These are phyloP conservation scores for Ciconia stormi DNA, from an alignment of 2,113 vertebrate species.

Conservation along the genomic window DNA sequence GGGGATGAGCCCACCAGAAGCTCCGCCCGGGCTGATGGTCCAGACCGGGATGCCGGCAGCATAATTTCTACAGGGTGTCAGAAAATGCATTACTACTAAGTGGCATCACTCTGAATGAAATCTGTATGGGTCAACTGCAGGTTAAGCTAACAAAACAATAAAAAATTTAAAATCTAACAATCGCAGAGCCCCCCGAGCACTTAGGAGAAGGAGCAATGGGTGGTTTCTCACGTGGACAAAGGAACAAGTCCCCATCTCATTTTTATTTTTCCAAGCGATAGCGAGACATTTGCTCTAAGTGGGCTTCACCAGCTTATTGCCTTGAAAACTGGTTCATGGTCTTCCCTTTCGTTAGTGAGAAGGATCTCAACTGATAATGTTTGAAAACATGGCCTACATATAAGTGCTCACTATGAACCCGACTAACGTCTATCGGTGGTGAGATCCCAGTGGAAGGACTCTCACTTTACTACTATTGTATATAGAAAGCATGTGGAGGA, in stretches of 20 bases:
- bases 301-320: not conserved
- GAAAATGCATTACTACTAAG: slow-evolving; percentile 66
- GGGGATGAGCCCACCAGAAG: not conserved
- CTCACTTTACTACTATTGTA: not conserved
- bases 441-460: not conserved
- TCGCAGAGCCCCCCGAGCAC: slow-evolving; percentile 43
- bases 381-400: not conserved
- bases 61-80: slow-evolving; percentile 63
- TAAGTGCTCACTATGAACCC: not conserved
- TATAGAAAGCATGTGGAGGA: not conserved
- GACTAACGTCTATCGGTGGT: accelerated
- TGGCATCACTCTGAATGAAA: slow-evolving; percentile 65
- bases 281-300: not conserved
- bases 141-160: slow-evolving; percentile 77
- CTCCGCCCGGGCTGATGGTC: not conserved
- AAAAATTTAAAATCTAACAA: slow-evolving; percentile 75
- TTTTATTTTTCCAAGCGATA: not conserved
- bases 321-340: not conserved
- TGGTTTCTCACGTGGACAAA: slow-evolving; percentile 36
- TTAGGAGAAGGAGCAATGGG: slow-evolving; percentile 19
- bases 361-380: not conserved
- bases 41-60: not conserved
- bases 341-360: not conserved
- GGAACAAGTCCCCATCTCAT: not conserved
- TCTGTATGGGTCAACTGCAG: slow-evolving; percentile 76